phyloP scores from a whole-genome alignment of 2,888 invertebrate species.

The Agonum fuliginosum region DNA sequence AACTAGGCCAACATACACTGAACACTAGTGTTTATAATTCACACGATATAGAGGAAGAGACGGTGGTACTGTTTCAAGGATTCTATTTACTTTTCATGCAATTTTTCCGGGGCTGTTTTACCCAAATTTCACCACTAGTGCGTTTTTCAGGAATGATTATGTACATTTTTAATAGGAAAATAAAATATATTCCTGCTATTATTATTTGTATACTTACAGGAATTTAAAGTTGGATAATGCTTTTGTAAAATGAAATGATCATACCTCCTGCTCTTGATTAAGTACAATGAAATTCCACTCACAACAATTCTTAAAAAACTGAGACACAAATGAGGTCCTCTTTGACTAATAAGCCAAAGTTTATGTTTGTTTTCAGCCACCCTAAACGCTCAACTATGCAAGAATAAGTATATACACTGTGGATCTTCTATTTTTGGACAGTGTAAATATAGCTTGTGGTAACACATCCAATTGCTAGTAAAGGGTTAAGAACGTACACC shows the following conservation, averaged over 20 bases:
- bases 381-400: conserved; percentile 46
- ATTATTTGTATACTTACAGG: too few relatives aligned
- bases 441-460: conserved; percentile 55
- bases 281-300: background rate
- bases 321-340: conserved; percentile 34
- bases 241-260: background rate
- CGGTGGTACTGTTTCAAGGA: background rate
- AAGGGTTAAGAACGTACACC: conserved; percentile 51
- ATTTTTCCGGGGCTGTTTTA: background rate
- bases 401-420: conserved; percentile 49
- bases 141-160: too few relatives aligned
- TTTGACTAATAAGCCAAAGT: conserved; percentile 46
- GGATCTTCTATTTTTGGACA: conserved; percentile 56
- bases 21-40: conserved; percentile 27
- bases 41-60: conserved; percentile 20
- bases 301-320: conserved; percentile 18
- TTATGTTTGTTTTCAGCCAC: conserved; percentile 33
- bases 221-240: too few relatives aligned
- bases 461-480: conserved; percentile 50
- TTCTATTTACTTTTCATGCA: conserved; percentile 18
- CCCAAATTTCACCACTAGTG: too few relatives aligned
- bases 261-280: background rate
- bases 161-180: too few relatives aligned
- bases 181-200: too few relatives aligned
- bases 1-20: background rate